Percentiles rank a stretch among this genome's conserved stretches.
phyloP scores from a whole-genome alignment of 2,113 vertebrate genomes.

The Gallinago jamesoni region DNA sequence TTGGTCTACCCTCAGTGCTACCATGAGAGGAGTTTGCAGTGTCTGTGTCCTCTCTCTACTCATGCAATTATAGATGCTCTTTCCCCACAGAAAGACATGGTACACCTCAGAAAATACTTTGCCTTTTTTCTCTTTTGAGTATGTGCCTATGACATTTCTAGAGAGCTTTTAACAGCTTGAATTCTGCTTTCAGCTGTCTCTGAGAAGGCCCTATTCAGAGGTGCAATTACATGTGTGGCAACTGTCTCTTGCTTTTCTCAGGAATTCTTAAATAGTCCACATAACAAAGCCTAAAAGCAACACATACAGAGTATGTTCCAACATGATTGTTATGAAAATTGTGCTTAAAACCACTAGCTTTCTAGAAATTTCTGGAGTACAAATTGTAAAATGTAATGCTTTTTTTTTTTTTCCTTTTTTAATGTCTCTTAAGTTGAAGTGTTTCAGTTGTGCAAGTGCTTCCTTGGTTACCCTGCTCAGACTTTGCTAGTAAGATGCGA shows the following conservation, averaged over 20 bases:
- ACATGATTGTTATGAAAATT: neutral
- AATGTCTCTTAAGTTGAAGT: neutral
- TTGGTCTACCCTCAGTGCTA: neutral
- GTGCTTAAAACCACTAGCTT: neutral
- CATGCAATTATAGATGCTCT: neutral
- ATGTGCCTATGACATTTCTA: neutral
- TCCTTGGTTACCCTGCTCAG: neutral
- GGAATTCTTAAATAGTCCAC: neutral
- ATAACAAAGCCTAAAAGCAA: neutral
- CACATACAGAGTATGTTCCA: neutral
- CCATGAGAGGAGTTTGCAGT: neutral
- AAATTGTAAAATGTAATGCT: rapidly evolving
- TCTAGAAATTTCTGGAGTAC: neutral
- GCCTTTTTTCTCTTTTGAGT: neutral
- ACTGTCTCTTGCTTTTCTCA: neutral
- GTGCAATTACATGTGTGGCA: neutral
- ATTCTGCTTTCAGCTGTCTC: neutral
- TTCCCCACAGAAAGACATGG: neutral
- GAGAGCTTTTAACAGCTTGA: neutral
- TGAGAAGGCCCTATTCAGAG: neutral
- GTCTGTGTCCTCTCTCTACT: neutral
- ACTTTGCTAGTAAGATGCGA: neutral
- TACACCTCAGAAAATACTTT: neutral
- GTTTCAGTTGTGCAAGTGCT: neutral
- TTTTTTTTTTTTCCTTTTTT: neutral